Base-by-base conservation (phyloP, 2,113 vertebrate genomes). In the Labrus mixtus region DNA sequence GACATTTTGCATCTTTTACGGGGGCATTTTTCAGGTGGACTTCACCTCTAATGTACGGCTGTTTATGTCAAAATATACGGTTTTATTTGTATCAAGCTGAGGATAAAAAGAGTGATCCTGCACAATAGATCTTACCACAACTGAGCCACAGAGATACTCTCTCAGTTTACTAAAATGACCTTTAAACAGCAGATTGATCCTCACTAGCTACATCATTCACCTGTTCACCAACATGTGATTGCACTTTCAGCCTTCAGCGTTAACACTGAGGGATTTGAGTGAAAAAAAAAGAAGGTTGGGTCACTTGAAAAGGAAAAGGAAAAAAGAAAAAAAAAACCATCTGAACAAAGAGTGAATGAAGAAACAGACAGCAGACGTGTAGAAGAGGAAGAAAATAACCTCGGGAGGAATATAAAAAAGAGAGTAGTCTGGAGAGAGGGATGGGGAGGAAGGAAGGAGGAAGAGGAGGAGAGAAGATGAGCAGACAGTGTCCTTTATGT, bases 301-400 rank as follows among this genome's bases (percentile, higher is more conserved):
- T 78, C 55, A 57, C 78, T 78, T 76, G 50, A 84, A 80, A 78
- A 73, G 63, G 51, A 57, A 51, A 51, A 29, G 17, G 6, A 29
- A 29, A 19, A 33, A 77, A 16, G 19, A 16, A 48, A 48, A 48
- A 48, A 87, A 82, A 78, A 75, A 83, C 65, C 77, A 46, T 1
- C 6, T 11, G 72, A 90, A 90, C 76, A 91, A 90, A 65, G 87
- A 79, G 73, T 88, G 81, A 83, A 86, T 84, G 82, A 88, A 90
- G 87, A 81, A 90, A 88, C 93, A 94, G 92, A 92, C 91, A 91
- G 90, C 89, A 85, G 87, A 93, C 83, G 83, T 91, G 92, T 87
- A 90, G 85, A 88, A 83, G 74, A 87, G 88, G 85, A 90, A 89
- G 80, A 78, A 81, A 79, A 85, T 80, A 90, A 88, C 89, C 91